Evolutionary conservation across 1,140 invertebrate genomes (phyloP), one percentile per base, ranked within the genome.

Genomic region (Chrysopa pallens): DNA sequence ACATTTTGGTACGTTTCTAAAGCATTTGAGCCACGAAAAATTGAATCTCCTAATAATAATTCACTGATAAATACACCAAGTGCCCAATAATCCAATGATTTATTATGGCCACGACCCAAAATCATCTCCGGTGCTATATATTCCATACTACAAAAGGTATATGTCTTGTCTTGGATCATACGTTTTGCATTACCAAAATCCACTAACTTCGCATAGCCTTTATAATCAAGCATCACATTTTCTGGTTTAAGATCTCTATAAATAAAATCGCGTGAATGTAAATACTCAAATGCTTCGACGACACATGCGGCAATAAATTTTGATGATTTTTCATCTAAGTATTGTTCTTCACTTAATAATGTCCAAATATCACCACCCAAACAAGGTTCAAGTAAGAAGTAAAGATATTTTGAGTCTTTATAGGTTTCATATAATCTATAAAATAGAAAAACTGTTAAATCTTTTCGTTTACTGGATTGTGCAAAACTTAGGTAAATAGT

Each of bases 151-250:
- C 84, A 85, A 54, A 91, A 91, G 1, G 85, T 91, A 78, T 81
- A 88, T 1, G 88, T 90, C 57, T 87, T 88, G 33, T 56, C 79
- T 27, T 70, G 69, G 1, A 75, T 74, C 27, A 90, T 69, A 43
- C 76, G 67, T 62, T 92, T 92, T 8, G 84, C 84, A 54, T 88
- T 88, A 4, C 87, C 87, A 63, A 92, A 89, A 60, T 92, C 89
- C 14, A 76, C 79, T 47, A 87, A 61, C 64, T 87, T 87, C 1
- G 82, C 70, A 54, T 84, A 86, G 44, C 84, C 84, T 35, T 66
- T 59, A 23, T 59, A 60, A 51, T 84, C 77, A 12, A 88, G 58
- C 46, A 88, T 68, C 5, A 87, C 61, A 58, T 86, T 86, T 56
- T 87, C 84, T 0, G 84, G 84, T 60, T 87, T 88, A 23, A 88